Evolutionary conservation across 1,140 invertebrate genomes (phyloP).

Genomic region (Chymomyza costata): DNA sequence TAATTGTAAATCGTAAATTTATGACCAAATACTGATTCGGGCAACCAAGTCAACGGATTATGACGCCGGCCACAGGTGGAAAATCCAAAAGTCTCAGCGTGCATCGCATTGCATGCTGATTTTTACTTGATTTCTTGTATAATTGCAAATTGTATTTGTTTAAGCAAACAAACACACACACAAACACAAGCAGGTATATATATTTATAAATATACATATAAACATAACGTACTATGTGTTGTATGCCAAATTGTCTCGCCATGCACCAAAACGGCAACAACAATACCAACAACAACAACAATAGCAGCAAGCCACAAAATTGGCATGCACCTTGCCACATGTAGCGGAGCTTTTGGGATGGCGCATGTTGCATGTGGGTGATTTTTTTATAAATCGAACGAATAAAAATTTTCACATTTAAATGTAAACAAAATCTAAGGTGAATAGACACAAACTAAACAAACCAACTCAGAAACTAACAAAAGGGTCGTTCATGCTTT

Average conservation of each 20-base stretch:
- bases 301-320: slow-evolving; percentile 33
- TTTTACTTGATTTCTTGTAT: slow-evolving; percentile 70
- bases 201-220: no score
- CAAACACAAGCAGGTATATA: slow-evolving; percentile 13
- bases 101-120: slow-evolving; percentile 61
- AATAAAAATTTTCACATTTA: no score
- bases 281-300: no score
- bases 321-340: slow-evolving; percentile 42
- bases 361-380: slow-evolving; percentile 57
- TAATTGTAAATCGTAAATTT: slow-evolving; percentile 72
- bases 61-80: slow-evolving; percentile 70
- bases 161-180: slow-evolving; percentile 68
- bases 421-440: no score
- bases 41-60: slow-evolving; percentile 72
- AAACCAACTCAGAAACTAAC: no score
- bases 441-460: no score
- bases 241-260: no score
- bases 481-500: no score
- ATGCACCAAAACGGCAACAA: no score
- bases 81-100: slow-evolving; percentile 11
- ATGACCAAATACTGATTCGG: slow-evolving; percentile 54
- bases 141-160: slow-evolving; percentile 72
- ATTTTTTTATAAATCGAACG: no score
- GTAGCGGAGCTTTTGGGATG: no score
- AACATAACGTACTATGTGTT: no score